These are phyloP conservation scores for Blomia tropicalis DNA, from an alignment of 2,888 invertebrate genomes.

Conservation along the genomic window DNA sequence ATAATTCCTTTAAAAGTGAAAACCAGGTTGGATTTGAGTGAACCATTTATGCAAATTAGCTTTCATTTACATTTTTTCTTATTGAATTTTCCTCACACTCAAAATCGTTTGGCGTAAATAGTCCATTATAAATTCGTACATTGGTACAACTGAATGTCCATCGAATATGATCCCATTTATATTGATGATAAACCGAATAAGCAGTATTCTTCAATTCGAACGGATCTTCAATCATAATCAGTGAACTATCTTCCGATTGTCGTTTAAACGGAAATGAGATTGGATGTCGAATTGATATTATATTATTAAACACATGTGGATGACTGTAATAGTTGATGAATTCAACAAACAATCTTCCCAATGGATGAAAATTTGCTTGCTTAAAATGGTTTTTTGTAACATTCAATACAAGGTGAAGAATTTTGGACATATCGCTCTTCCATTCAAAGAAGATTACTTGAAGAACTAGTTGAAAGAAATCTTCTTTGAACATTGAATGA, in stretches of 20 bases:
- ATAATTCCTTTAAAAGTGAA: too few species aligned
- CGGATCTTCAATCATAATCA: conserved; percentile 15
- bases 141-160: too few species aligned
- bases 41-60: too few species aligned
- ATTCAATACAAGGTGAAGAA: background rate
- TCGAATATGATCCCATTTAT: background rate
- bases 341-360: conserved; percentile 60
- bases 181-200: background rate
- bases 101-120: too few species aligned
- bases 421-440: background rate
- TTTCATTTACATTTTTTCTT: too few species aligned
- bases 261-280: too few species aligned
- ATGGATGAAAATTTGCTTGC: conserved; percentile 51
- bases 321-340: conserved; percentile 59
- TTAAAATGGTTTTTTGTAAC: conserved; percentile 34
- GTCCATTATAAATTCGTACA: too few species aligned
- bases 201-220: conserved; percentile 18
- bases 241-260: background rate
- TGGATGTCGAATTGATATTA: background rate
- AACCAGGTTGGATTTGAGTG: too few species aligned
- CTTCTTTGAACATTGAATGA: conserved; percentile 32
- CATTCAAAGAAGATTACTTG: background rate
- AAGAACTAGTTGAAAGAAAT: background rate
- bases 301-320: background rate
- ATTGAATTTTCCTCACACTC: too few species aligned